These are phyloP conservation scores for Phengaris arion DNA, from an alignment of 2,888 invertebrate genomes.

Conservation along the genomic window DNA sequence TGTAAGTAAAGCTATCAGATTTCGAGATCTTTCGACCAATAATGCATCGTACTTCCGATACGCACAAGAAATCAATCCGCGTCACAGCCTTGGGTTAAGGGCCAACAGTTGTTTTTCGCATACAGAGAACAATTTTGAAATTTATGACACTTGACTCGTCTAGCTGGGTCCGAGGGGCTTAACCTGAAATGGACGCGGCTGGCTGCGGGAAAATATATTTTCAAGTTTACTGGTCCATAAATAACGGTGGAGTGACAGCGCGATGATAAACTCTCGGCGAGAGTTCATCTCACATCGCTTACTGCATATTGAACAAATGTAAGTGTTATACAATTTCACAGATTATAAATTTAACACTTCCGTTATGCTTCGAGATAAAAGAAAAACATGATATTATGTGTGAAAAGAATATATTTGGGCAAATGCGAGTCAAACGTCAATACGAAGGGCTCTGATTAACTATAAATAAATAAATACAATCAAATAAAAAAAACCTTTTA, in stretches of 20 bases:
- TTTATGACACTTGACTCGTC: conserved; percentile 78
- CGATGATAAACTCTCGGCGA: conserved; percentile 74
- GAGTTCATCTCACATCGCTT: conserved; percentile 72
- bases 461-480: too few species aligned
- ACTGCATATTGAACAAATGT: conserved; percentile 69
- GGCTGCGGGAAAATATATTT: conserved; percentile 76
- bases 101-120: conserved; percentile 68
- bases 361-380: too few species aligned
- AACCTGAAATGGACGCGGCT: conserved; percentile 77
- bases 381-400: too few species aligned
- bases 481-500: too few species aligned
- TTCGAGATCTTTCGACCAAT: too few species aligned
- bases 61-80: background rate
- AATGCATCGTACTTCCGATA: conserved; percentile 39
- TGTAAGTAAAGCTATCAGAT: too few species aligned
- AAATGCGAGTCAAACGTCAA: too few species aligned
- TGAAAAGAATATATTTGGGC: too few species aligned
- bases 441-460: too few species aligned
- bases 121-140: conserved; percentile 74
- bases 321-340: conserved; percentile 52
- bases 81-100: conserved; percentile 46
- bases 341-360: conserved; percentile 34
- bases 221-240: conserved; percentile 78
- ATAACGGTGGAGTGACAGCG: conserved; percentile 76
- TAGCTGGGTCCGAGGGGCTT: conserved; percentile 75